phyloP scores from a whole-genome alignment of 1,140 invertebrate species.

The Temnothorax nylanderi region DNA sequence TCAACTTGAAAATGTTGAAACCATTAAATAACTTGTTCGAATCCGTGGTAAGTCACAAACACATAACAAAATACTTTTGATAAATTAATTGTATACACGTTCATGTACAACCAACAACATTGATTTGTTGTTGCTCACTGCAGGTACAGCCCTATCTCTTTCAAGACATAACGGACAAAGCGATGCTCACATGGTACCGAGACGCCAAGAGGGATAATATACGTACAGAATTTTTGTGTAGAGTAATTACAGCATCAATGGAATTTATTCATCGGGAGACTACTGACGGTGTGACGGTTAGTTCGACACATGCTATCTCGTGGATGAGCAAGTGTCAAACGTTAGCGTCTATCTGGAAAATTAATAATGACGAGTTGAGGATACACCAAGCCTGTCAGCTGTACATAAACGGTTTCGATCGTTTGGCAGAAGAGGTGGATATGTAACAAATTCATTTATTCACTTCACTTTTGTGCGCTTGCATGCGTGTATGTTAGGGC shows the following conservation, averaged over 20 bases:
- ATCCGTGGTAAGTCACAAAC: constrained; percentile 86
- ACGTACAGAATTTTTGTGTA: constrained; percentile 88
- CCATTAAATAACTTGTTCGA: constrained; percentile 93
- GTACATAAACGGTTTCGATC: constrained; percentile 92
- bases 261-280: constrained; percentile 87
- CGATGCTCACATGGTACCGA: constrained; percentile 80
- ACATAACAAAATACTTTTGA: constrained; percentile 28
- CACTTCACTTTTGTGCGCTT: constrained; percentile 1
- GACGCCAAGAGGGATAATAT: constrained; percentile 85
- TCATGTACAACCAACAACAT: neutral
- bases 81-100: too few species aligned
- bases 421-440: constrained; percentile 90
- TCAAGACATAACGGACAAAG: constrained; percentile 85
- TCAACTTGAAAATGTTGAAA: constrained; percentile 91
- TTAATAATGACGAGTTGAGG: constrained; percentile 91
- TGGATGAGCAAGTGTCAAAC: constrained; percentile 91
- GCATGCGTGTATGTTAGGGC: neutral
- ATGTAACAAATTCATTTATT: constrained; percentile 29
- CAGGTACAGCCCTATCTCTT: constrained; percentile 86
- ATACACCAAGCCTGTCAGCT: constrained; percentile 92
- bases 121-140: constrained; percentile 13
- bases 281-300: constrained; percentile 84
- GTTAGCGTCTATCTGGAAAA: constrained; percentile 92
- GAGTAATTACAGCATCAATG: constrained; percentile 88
- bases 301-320: constrained; percentile 87